Conservation (phyloP, 2,797 vertebrate species). For the Peromyscus attwateri region DNA sequence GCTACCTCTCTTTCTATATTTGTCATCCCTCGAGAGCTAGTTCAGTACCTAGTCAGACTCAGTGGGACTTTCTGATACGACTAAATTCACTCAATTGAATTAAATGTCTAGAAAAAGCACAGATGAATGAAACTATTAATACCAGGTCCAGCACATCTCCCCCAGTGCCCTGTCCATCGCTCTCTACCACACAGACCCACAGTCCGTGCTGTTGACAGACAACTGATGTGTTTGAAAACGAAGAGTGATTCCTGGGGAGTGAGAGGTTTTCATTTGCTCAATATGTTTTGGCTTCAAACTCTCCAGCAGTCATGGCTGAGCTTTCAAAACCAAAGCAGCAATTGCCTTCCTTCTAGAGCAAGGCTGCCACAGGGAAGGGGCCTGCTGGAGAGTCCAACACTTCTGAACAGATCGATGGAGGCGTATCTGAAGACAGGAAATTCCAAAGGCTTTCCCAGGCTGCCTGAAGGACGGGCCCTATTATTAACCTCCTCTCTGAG, state of each 20-base stretch:
- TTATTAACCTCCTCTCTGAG: conserved; percentile 76
- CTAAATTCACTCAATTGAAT: conserved; percentile 73
- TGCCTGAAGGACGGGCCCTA: conserved; percentile 81
- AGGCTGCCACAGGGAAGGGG: conserved; percentile 86
- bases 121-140: conserved; percentile 73
- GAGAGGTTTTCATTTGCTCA: conserved; percentile 81
- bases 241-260: conserved; percentile 72
- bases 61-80: conserved; percentile 73
- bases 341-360: conserved; percentile 83
- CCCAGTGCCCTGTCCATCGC: conserved; percentile 25
- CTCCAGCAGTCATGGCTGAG: conserved; percentile 71
- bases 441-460: conserved; percentile 83
- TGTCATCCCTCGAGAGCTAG: conserved; percentile 5
- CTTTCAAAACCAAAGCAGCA: conserved; percentile 73
- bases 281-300: conserved; percentile 78
- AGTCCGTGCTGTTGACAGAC: conserved; percentile 74
- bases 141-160: conserved; percentile 25
- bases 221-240: conserved; percentile 79
- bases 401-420: conserved; percentile 83
- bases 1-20: conserved; percentile 14
- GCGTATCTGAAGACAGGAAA: conserved; percentile 86
- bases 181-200: conserved; percentile 68
- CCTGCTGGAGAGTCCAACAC: conserved; percentile 85
- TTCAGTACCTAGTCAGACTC: conserved; percentile 62
- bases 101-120: conserved; percentile 58